A percentile compares a stretch with the other conserved stretches of the same genome.
Evolutionary conservation across 2,113 vertebrate species (phyloP).

Genomic region (Bubalus kerabau): DNA sequence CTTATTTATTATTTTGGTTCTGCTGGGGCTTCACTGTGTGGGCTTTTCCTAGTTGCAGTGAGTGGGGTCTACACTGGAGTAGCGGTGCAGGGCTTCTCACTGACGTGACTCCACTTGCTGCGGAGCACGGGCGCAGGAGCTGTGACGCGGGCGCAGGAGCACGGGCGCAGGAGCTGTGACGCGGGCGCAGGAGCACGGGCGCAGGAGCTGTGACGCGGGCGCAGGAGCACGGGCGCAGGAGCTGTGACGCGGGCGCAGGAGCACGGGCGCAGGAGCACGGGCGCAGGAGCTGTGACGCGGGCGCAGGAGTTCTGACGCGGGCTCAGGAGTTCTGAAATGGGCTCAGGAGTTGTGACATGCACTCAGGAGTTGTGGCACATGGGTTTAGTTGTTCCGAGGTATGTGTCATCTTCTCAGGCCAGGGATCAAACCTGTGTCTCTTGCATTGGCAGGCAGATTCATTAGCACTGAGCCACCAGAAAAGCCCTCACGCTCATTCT

Average conservation of each 20-base stretch:
- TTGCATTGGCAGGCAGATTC: background rate
- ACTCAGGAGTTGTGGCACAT: background rate
- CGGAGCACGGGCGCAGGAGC: background rate
- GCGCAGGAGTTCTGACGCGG: rapidly evolving
- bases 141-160: no score
- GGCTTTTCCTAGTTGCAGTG: background rate
- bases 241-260: rapidly evolving
- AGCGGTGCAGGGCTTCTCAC: background rate
- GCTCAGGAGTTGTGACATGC: rapidly evolving
- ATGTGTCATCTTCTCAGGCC: background rate
- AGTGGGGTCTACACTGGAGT: background rate
- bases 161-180: no score
- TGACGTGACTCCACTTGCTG: rapidly evolving
- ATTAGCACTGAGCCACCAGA: background rate
- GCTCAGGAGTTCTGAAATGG: rapidly evolving
- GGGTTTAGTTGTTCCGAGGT: background rate
- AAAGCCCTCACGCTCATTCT: rapidly evolving
- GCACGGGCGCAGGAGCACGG: rapidly evolving
- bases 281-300: rapidly evolving
- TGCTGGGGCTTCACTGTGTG: background rate
- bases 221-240: rapidly evolving
- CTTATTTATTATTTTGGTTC: background rate
- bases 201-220: rapidly evolving
- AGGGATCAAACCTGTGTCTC: background rate
- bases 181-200: no score